A percentile compares a stretch with the other conserved stretches of the same genome.
Evolutionary conservation across 2,113 vertebrate genomes (phyloP).

Genomic region (Heterotilapia buettikoferi): DNA sequence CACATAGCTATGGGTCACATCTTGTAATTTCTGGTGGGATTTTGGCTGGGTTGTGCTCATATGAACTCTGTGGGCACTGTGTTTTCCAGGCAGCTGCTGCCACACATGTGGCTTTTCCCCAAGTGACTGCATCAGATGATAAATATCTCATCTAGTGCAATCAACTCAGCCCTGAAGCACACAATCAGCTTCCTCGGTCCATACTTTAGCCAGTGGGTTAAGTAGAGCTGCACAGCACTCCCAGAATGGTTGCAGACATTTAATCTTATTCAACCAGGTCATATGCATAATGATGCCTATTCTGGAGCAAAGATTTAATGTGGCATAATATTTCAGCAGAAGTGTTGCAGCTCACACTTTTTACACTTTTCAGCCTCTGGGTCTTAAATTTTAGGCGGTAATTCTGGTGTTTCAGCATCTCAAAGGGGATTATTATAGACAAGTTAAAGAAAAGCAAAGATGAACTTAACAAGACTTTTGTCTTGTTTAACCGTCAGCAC

Average conservation of each 20-base stretch:
- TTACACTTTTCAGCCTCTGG: neutral
- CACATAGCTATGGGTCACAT: neutral
- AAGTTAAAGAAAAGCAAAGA: neutral
- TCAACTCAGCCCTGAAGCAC: neutral
- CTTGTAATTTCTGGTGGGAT: neutral
- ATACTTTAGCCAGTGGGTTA: neutral
- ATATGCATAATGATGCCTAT: neutral
- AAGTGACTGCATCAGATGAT: neutral
- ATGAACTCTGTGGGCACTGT: neutral
- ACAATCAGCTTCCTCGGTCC: neutral
- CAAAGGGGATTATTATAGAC: neutral
- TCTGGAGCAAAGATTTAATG: neutral
- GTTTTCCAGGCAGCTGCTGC: neutral
- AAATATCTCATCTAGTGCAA: neutral
- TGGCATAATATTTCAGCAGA: neutral
- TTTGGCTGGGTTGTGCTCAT: neutral
- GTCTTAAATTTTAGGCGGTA: neutral
- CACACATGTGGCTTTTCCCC: neutral
- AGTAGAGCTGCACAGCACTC: neutral
- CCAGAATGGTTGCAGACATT: neutral
- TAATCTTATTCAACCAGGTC: neutral
- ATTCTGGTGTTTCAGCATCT: neutral
- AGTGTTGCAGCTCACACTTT: neutral
- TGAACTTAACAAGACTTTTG: neutral
- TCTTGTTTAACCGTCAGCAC: neutral